Base-by-base conservation (phyloP, 2,797 vertebrate genomes). In the Hydrolagus colliei region DNA sequence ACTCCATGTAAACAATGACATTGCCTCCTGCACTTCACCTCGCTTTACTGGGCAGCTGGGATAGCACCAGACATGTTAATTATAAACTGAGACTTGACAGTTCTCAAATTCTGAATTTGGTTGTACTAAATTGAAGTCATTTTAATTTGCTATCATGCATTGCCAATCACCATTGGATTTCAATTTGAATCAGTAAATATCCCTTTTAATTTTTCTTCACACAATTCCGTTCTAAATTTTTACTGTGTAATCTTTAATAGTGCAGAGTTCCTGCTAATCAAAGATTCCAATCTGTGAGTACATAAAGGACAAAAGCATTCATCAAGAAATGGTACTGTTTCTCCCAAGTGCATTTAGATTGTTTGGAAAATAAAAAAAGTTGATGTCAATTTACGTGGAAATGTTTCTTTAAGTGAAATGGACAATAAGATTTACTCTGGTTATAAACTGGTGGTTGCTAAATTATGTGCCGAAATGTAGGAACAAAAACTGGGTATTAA, bases 251-350 rank as follows among this genome's bases (percentile, higher is more conserved):
- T 10, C 65, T n/a, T 2, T 67, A 82, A 35, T 67, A 63, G 12
- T 80, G 6, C 41, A 52, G 27, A 67, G 78, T n/a, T 65, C 14
- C 32, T 65, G 62, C 16, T 65, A 63, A 35, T 82, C 62, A 22
- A 35, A 20, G 20, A 68, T 20, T 41, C 79, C 79, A 68, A 27
- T 84, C 79, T n/a, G 7, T 63, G 35, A 68, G 18, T 16, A 68
- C 79, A 68, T 27, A 68, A 27, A 68, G 79, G 63, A 82, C 79
- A 82, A 82, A 82, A 68, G 63, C 79, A 68, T 84, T 35, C 79
- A 68, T 71, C 11, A 9, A 68, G 63, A 18, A 84, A 84, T 84
- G 71, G 18, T 84, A 63, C 32, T 11, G 20, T 82, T 67, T 41
- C 8, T 82, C 63, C 22, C 65, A 67, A 84, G 79, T 84, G 27